Percentiles rank a stretch among this genome's conserved stretches.
These are phyloP conservation scores for Agrotis puta DNA, from an alignment of 2,888 invertebrate species.

Conservation along the genomic window DNA sequence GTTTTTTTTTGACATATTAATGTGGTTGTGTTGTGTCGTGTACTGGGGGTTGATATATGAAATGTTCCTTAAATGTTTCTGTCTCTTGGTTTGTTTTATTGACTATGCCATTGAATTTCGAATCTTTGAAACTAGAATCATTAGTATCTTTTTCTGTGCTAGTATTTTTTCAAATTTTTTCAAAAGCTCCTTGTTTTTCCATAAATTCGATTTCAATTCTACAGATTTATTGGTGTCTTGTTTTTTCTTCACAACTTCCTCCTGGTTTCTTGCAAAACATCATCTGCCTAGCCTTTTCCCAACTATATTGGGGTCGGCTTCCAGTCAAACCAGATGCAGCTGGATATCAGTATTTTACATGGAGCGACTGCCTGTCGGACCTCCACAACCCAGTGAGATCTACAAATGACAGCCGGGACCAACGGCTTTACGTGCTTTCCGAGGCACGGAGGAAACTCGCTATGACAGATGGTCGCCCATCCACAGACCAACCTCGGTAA, in stretches of 20 bases:
- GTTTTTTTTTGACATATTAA: constrained; percentile 32
- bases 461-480: too few species aligned
- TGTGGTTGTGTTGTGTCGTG: constrained; percentile 20
- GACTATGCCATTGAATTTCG: background rate
- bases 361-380: too few species aligned
- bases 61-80: constrained; percentile 10
- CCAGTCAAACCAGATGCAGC: too few species aligned
- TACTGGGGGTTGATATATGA: constrained; percentile 24
- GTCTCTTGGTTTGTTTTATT: background rate
- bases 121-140: background rate
- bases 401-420: too few species aligned
- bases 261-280: background rate
- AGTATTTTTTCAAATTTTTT: background rate
- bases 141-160: background rate
- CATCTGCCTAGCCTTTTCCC: too few species aligned
- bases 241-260: background rate
- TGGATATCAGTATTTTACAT: too few species aligned
- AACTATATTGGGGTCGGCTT: too few species aligned
- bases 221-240: background rate
- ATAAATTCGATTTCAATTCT: background rate
- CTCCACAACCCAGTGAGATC: too few species aligned
- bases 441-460: too few species aligned
- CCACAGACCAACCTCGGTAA: too few species aligned
- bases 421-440: too few species aligned
- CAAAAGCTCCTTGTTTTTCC: background rate